Evolutionary conservation across 2,888 invertebrate species (phyloP), one percentile per base, ranked within the genome.

Genomic region (Venusia cambrica): DNA sequence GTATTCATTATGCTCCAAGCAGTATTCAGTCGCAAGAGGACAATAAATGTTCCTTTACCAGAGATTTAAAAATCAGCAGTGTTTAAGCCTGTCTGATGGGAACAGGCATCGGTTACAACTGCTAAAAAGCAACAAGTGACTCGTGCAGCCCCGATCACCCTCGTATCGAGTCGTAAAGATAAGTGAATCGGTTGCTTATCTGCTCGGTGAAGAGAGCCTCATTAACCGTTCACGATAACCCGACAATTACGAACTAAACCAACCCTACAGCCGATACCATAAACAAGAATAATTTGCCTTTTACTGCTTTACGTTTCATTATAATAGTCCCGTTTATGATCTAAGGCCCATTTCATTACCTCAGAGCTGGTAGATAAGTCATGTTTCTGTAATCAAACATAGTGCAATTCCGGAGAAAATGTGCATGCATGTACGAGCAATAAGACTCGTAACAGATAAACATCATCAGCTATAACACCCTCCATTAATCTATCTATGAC

Each of bases 181-280:
- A 75, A 70, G 54, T 27, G 45, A 49, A 43, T 57, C 45, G 48
- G 40, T 46, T 35, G 29, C 53, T 68, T 70, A 71, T 70, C 65
- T 52, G 38, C 30, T 29, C 56, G 50, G 59, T 59, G 54, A 57
- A 65, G 48, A 54, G 57, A 57, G 54, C 51, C 70, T 68, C 69
- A 68, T 78, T 76, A 75, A 54, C 60, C 55, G 62, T 64, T 56
- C 55, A 42, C 58, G 80, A 81, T 80, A 80, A 72, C 65, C 62
- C 56, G 31, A 54, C 66, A 67, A 77, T 76, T 75, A 79, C 48
- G 49, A 55, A 51, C 62, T 50, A 54, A 53, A 53, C 55, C 31
- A 31, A 31, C 32, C 33, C 38, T 14, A 7, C 29, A 16, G 20
- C 16, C 10, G 21, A 32, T 34, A 39, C 25, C 26, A 21, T 37